phyloP scores from a whole-genome alignment of 2,888 invertebrate genomes.

The Amphiduros pacificus region DNA sequence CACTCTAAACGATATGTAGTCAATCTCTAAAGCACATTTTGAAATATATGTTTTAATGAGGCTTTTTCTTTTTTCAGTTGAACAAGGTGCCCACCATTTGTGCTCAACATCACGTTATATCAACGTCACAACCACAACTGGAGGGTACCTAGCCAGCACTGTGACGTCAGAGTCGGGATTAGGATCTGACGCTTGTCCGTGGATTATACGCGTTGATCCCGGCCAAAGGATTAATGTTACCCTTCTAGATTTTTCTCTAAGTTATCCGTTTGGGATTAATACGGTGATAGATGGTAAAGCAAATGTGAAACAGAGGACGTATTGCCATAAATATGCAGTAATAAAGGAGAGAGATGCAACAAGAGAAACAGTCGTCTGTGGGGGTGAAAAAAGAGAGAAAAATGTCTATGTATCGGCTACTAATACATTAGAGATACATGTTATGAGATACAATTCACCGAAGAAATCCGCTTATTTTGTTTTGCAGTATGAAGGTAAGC shows the following conservation, averaged over 20 bases:
- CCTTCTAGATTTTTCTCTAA: constrained; percentile 10
- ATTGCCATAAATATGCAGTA: constrained; percentile 15
- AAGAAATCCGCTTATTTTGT: constrained; percentile 20
- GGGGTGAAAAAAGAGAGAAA: constrained; percentile 7
- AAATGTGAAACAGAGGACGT: neutral
- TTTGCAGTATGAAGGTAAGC: constrained; percentile 23
- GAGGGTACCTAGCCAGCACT: constrained; percentile 10
- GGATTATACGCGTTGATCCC: constrained; percentile 9
- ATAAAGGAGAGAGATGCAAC: constrained; percentile 4
- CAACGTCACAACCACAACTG: constrained; percentile 5
- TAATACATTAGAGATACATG: constrained; percentile 8
- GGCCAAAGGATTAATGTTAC: constrained; percentile 16
- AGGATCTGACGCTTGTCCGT: constrained; percentile 10
- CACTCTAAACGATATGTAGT: too few species aligned
- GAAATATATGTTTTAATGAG: too few species aligned
- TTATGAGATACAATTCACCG: constrained; percentile 15
- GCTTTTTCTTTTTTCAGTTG: neutral
- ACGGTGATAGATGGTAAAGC: constrained; percentile 2
- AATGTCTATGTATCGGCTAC: constrained; percentile 14
- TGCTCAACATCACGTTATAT: neutral
- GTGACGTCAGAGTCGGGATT: constrained; percentile 13
- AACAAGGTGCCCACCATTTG: neutral
- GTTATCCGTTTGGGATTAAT: neutral
- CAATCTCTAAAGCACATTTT: too few species aligned
- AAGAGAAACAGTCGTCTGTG: constrained; percentile 12